These are phyloP conservation scores for Lepus townsendii DNA, from an alignment of 2,797 vertebrate species.

Conservation along the genomic window DNA sequence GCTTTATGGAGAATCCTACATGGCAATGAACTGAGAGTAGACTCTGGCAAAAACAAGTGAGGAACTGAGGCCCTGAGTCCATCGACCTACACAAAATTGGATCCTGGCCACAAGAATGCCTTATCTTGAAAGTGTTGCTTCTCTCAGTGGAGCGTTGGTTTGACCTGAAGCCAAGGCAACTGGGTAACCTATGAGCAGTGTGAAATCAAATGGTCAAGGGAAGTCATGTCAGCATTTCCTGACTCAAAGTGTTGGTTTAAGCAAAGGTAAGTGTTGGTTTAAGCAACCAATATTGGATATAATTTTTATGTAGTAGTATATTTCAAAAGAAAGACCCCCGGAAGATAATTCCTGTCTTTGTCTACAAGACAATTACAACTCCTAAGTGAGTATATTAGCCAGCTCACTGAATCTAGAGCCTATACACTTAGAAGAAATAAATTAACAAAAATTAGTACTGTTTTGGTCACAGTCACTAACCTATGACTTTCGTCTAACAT, in stretches of 20 bases:
- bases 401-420: background rate
- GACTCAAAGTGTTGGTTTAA: background rate
- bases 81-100: background rate
- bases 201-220: background rate
- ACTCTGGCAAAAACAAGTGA: background rate
- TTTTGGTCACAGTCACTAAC: background rate
- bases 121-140: background rate
- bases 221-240: background rate
- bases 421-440: background rate
- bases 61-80: too few relatives aligned
- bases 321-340: background rate
- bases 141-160: background rate
- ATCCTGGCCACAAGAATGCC: background rate
- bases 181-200: background rate
- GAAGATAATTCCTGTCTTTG: background rate
- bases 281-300: background rate
- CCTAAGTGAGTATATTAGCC: background rate
- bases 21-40: background rate
- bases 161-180: too few relatives aligned
- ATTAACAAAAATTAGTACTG: background rate
- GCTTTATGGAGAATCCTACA: background rate
- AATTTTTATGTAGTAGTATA: background rate
- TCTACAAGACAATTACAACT: background rate
- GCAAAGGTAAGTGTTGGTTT: background rate
- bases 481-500: slow-evolving; percentile 30